phyloP scores from a whole-genome alignment of 2,797 vertebrate species.

The Lepilemur ruficaudatus region DNA sequence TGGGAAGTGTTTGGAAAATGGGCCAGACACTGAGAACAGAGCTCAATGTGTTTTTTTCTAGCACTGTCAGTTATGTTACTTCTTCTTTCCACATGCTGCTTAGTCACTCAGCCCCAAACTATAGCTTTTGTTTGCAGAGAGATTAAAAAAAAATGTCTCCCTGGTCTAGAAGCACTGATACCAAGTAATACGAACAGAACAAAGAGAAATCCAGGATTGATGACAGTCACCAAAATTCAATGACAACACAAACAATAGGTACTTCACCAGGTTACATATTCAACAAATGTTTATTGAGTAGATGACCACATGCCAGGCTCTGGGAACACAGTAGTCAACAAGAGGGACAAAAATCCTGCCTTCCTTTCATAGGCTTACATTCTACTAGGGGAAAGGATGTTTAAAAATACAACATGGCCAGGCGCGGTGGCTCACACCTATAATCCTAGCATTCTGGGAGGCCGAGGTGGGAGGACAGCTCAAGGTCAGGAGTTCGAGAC shows the following conservation, averaged over 20 bases:
- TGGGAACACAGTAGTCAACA: background rate
- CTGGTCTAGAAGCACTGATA: background rate
- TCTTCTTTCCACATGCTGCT: slow-evolving; percentile 28
- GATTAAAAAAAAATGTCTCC: slow-evolving; percentile 33
- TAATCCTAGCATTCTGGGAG: too few relatives aligned
- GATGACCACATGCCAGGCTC: background rate
- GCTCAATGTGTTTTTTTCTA: background rate
- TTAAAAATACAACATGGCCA: background rate
- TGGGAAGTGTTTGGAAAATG: background rate
- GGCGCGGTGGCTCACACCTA: too few relatives aligned
- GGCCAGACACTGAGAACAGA: background rate
- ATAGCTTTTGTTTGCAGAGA: background rate
- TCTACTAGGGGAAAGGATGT: background rate
- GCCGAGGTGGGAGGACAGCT: too few relatives aligned
- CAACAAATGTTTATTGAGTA: slow-evolving; percentile 7
- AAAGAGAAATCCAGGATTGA: slow-evolving; percentile 1
- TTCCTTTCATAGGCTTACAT: background rate
- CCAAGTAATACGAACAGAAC: background rate
- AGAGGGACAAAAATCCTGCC: background rate
- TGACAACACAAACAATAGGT: background rate
- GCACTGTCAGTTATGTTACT: background rate
- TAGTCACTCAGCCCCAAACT: background rate
- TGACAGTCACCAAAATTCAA: background rate
- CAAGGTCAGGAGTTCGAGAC: too few relatives aligned
- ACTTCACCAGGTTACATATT: background rate